phyloP scores from a whole-genome alignment of 1,140 invertebrate species.

The Pygmarrhopalites habei region DNA sequence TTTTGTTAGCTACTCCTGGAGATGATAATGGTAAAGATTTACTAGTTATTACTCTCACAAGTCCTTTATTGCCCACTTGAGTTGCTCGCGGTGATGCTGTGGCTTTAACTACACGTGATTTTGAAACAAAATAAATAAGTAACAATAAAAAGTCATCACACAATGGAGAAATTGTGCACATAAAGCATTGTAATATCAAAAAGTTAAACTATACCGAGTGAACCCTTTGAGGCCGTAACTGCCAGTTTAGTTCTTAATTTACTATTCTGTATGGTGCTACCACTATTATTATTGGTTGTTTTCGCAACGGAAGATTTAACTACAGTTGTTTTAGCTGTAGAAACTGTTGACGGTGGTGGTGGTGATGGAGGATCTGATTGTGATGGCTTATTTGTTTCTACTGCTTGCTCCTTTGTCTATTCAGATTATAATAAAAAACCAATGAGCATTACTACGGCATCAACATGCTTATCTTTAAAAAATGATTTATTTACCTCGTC shows the following conservation, averaged over 20 bases:
- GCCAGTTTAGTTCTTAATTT: too few relatives aligned
- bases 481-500: slow-evolving; percentile 48
- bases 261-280: too few relatives aligned
- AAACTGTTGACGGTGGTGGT: background rate
- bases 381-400: slow-evolving; percentile 16
- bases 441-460: too few relatives aligned
- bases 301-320: too few relatives aligned
- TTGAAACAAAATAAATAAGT: background rate
- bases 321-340: background rate
- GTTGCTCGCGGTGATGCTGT: too few relatives aligned
- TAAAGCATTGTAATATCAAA: too few relatives aligned
- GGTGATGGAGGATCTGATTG: background rate
- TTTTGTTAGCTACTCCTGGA: background rate
- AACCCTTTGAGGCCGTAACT: too few relatives aligned
- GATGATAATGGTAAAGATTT: slow-evolving; percentile 4
- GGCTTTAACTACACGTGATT: background rate
- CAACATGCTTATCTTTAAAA: slow-evolving; percentile 5
- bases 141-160: background rate
- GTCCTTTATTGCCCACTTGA: background rate
- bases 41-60: background rate
- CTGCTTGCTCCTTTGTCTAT: slow-evolving; percentile 24
- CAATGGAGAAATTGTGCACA: too few relatives aligned
- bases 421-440: too few relatives aligned
- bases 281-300: too few relatives aligned
- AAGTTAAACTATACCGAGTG: too few relatives aligned